phyloP scores from a whole-genome alignment of 1,140 invertebrate species.

The Papilio dardanus region DNA sequence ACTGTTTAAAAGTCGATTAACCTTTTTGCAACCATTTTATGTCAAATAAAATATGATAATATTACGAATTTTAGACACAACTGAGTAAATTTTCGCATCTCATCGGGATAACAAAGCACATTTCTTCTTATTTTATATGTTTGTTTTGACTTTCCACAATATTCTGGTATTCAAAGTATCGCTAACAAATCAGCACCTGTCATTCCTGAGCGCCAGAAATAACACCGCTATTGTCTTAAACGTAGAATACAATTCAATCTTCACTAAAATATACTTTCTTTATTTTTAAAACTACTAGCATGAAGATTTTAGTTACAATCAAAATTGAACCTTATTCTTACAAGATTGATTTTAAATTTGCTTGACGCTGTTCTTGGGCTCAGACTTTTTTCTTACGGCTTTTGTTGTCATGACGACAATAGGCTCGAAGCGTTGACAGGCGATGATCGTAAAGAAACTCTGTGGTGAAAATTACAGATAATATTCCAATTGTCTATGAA shows the following conservation, averaged over 20 bases:
- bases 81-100: slow-evolving; percentile 17
- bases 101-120: slow-evolving; percentile 44
- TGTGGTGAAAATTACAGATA: slow-evolving; percentile 44
- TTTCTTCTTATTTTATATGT: slow-evolving; percentile 43
- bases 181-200: slow-evolving; percentile 67
- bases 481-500: slow-evolving; percentile 33
- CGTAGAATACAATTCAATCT: slow-evolving; percentile 61
- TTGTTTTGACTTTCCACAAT: slow-evolving; percentile 63
- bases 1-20: slow-evolving; percentile 12
- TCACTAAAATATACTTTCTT: slow-evolving; percentile 49
- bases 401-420: slow-evolving; percentile 63
- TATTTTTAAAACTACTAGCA: slow-evolving; percentile 37
- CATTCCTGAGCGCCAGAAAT: slow-evolving; percentile 61
- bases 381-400: slow-evolving; percentile 39
- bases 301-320: background rate
- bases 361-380: background rate
- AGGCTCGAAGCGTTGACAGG: slow-evolving; percentile 59
- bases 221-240: slow-evolving; percentile 63
- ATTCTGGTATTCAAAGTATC: slow-evolving; percentile 61
- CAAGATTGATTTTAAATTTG: slow-evolving; percentile 44
- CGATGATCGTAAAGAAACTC: slow-evolving; percentile 50
- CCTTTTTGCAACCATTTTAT: background rate
- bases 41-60: slow-evolving; percentile 15
- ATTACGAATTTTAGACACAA: slow-evolving; percentile 2
- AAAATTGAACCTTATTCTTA: background rate